These are phyloP conservation scores for Luidia sarsii DNA, from an alignment of 53 echinoderm and acorn worm species.

Conservation along the genomic window DNA sequence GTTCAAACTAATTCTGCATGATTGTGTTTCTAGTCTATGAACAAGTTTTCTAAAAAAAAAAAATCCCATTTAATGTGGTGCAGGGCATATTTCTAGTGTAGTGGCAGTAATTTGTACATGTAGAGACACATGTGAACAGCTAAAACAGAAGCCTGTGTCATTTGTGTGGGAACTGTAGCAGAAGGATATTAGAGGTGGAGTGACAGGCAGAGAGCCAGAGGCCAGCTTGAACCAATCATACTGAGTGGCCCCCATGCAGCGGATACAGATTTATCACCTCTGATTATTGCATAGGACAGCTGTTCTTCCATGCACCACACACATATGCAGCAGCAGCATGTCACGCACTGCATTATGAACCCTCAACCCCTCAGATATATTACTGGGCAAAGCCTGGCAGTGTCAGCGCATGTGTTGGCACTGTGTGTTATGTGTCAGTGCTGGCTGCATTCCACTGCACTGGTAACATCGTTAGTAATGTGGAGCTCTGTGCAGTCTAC, in stretches of 20 bases:
- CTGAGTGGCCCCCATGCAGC: constrained; percentile 60
- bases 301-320: constrained; percentile 75
- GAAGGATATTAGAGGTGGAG: constrained; percentile 20
- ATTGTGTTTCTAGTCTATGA: too few species aligned
- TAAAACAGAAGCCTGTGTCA: neutral
- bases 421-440: constrained; percentile 54
- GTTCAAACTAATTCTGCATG: too few species aligned
- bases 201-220: constrained; percentile 49
- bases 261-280: constrained; percentile 88
- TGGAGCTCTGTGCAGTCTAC: too few species aligned
- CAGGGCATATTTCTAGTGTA: too few species aligned
- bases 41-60: too few species aligned
- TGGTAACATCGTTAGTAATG: constrained; percentile 28
- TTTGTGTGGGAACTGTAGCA: constrained; percentile 3
- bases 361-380: constrained; percentile 63
- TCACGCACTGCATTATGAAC: constrained; percentile 57
- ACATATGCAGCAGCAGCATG: constrained; percentile 28
- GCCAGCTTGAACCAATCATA: constrained; percentile 81
- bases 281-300: constrained; percentile 84
- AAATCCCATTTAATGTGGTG: too few species aligned
- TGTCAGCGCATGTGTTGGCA: constrained; percentile 38
- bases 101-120: too few species aligned
- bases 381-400: constrained; percentile 35
- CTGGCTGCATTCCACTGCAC: constrained; percentile 53
- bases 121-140: neutral